These are phyloP conservation scores for Galeruca laticollis DNA, from an alignment of 2,888 invertebrate genomes.

Conservation along the genomic window DNA sequence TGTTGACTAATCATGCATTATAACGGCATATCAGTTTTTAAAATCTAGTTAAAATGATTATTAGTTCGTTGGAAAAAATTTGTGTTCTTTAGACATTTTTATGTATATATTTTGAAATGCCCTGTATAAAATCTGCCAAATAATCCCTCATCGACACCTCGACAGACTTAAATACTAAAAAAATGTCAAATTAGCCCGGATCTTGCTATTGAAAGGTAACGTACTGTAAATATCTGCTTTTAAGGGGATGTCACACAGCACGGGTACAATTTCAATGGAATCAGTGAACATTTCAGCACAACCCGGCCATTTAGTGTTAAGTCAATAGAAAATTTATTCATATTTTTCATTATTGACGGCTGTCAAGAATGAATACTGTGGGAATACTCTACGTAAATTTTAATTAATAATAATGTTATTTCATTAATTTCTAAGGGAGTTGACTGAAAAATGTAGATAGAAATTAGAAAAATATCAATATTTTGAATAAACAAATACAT, in stretches of 20 bases:
- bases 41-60: too few species aligned
- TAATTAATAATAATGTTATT: too few species aligned
- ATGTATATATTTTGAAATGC: background rate
- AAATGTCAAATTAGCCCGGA: conserved; percentile 60
- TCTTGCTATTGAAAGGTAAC: conserved; percentile 57
- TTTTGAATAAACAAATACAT: too few species aligned
- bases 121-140: background rate
- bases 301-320: conserved; percentile 64
- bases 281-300: conserved; percentile 57
- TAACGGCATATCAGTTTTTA: too few species aligned
- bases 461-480: too few species aligned
- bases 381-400: background rate
- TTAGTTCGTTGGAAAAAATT: too few species aligned
- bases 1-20: too few species aligned
- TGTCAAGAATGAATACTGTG: conserved; percentile 16
- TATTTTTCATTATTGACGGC: conserved; percentile 30
- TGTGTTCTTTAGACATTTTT: too few species aligned
- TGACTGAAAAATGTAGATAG: too few species aligned
- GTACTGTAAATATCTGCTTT: conserved; percentile 57
- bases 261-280: conserved; percentile 56
- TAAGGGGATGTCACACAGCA: conserved; percentile 57
- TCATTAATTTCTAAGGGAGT: too few species aligned
- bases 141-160: conserved; percentile 34
- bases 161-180: conserved; percentile 51
- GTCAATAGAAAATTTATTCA: conserved; percentile 66